These are phyloP conservation scores for Heliconius melpomene DNA, from an alignment of 1,140 invertebrate genomes.

Conservation along the genomic window DNA sequence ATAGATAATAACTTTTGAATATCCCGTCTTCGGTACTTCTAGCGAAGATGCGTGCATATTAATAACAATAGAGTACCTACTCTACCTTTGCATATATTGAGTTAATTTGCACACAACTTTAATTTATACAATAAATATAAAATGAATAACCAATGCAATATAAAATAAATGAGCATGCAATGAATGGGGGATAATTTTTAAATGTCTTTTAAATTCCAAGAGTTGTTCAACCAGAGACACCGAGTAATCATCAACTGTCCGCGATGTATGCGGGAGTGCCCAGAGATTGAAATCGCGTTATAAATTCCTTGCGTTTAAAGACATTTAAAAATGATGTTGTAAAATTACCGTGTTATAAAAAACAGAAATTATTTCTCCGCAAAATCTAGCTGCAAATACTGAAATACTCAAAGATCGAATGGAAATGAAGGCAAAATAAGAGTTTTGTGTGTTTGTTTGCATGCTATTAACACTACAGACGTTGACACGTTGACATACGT, in stretches of 20 bases:
- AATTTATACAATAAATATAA: not conserved
- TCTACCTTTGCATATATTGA: not conserved
- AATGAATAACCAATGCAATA: not conserved
- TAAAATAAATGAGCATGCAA: not conserved
- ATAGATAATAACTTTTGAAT: not conserved
- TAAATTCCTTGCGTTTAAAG: not conserved
- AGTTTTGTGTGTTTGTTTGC: no score
- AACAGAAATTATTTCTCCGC: not conserved
- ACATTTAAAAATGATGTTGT: not conserved
- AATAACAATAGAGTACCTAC: no score
- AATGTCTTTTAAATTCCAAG: not conserved
- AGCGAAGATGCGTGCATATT: not conserved
- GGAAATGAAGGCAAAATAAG: not conserved
- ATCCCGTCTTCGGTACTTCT: not conserved
- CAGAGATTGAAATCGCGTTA: no score
- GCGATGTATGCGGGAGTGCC: no score
- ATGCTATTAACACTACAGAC: no score
- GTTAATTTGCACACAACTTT: conserved; percentile 6
- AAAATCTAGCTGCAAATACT: not conserved
- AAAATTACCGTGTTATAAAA: not conserved
- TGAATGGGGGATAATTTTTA: not conserved
- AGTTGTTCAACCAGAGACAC: no score
- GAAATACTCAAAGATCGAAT: not conserved
- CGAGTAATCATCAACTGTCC: no score
- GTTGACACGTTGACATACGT: no score